phyloP scores from a whole-genome alignment of 2,113 vertebrate genomes.

The Podarcis raffonei region DNA sequence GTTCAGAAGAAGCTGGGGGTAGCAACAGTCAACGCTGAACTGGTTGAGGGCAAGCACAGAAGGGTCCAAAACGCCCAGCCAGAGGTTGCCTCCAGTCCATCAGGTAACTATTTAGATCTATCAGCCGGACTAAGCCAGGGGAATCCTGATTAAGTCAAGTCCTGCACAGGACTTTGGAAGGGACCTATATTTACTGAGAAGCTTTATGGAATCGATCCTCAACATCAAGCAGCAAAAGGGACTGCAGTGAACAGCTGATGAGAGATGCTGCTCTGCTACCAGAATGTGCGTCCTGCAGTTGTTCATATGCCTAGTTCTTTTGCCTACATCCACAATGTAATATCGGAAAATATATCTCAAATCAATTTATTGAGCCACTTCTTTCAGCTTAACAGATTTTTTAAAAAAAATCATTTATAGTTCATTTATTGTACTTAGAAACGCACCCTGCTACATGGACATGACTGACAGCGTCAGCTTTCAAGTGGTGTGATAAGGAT shows the following conservation, averaged over 20 bases:
- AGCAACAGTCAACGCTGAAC: background rate
- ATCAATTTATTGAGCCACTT: background rate
- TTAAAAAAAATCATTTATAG: background rate
- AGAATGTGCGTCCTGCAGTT: background rate
- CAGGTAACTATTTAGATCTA: background rate
- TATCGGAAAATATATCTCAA: background rate
- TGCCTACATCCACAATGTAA: background rate
- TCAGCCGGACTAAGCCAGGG: background rate
- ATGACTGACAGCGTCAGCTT: conserved; percentile 39
- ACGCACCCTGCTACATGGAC: background rate
- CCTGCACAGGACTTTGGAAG: background rate
- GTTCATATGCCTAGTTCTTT: background rate
- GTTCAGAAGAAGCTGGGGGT: background rate
- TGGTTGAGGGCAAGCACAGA: background rate
- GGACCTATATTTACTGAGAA: background rate
- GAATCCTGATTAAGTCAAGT: background rate
- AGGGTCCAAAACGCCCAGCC: background rate
- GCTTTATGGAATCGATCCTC: background rate
- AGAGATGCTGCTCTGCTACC: background rate
- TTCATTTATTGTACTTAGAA: background rate
- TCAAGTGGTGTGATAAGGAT: conserved; percentile 11
- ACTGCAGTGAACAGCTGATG: background rate
- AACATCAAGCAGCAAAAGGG: background rate
- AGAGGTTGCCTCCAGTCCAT: background rate
- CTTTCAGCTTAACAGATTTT: background rate